Evolutionary conservation across 2,888 invertebrate genomes (phyloP).

Genomic region (Cryptophagus acutangulus): DNA sequence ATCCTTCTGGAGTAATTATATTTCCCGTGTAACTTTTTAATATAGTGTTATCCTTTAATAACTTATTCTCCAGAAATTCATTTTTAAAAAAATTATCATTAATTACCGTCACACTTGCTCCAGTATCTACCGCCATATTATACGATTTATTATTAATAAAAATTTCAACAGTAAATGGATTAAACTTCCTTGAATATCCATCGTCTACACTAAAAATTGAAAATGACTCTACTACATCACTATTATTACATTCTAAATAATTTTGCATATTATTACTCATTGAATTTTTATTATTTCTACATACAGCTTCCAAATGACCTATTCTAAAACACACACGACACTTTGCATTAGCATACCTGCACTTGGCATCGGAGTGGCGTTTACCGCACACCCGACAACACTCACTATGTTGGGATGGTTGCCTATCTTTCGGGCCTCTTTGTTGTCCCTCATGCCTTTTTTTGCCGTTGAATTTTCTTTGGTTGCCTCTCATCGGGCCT

Average conservation of each 20-base stretch:
- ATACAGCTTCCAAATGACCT: background rate
- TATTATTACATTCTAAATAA: background rate
- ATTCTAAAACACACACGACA: background rate
- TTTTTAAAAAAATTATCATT: background rate
- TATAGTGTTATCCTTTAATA: constrained; percentile 1
- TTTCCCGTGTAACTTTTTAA: constrained; percentile 7
- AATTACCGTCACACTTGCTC: background rate
- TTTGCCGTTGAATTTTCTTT: background rate
- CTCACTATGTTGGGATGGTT: background rate
- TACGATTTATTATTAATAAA: background rate
- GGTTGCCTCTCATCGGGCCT: background rate
- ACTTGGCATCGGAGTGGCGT: background rate
- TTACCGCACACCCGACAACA: background rate
- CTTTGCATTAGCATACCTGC: background rate
- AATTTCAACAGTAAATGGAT: background rate
- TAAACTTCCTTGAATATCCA: too few species aligned
- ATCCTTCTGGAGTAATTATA: constrained; percentile 1
- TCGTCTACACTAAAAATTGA: background rate
- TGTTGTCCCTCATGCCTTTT: background rate
- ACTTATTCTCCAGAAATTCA: background rate
- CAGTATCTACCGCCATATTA: constrained; percentile 1
- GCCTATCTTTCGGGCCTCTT: background rate
- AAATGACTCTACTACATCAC: background rate
- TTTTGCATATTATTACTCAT: background rate
- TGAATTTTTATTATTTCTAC: background rate